Base-by-base conservation (phyloP, 2,113 vertebrate genomes). In the Phrynocephalus versicolor region DNA sequence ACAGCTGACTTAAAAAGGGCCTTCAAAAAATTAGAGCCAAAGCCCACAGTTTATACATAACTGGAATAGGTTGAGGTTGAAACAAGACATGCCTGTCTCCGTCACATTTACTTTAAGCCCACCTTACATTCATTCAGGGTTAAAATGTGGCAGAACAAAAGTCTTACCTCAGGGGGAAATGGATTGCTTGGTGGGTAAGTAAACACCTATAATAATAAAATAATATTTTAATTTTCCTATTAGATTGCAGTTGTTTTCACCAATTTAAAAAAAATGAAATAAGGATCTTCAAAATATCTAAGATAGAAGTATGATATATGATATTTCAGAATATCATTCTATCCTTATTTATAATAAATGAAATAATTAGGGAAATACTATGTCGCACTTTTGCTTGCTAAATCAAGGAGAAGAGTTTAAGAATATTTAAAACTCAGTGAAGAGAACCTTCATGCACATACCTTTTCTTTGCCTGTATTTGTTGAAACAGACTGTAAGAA, bases 131-230 rank as follows among this genome's bases (percentile, higher is more conserved):
- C 23, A 33, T 51, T 51, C 45, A 51, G 45, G 5, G 23, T 21
- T 14, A 55, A 76, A 51, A 67, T 13, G 27, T 76, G 30, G 45
- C 21, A 51, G 16, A 51, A 62, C 35, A 37, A 35, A 69, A 35
- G 3, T 18, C 25, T 84, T 84, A 84, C 82, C 62, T 76, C 82
- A 19, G 82, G 82, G 65, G 82, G 82, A 41, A 21, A 84, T 23
- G 82, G 82, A 3, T 76, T 51, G 74, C 60, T 84, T 0, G 76
- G 30, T 67, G 82, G 82, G 14, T 84, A 84, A n/a, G 82, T 30
- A 7, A 76, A n/a, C 30, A 84, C 82, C 82, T 84, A 23, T 51
- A 65, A 67, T 35, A 77, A 21, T 14, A 33, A 77, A 33, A 76
- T 25, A 65, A 64, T 65, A 51, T 33, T 51, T 13, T 35, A 25